Evolutionary conservation across 2,113 vertebrate species (phyloP).

Genomic region (Hyperopisus bebe): DNA sequence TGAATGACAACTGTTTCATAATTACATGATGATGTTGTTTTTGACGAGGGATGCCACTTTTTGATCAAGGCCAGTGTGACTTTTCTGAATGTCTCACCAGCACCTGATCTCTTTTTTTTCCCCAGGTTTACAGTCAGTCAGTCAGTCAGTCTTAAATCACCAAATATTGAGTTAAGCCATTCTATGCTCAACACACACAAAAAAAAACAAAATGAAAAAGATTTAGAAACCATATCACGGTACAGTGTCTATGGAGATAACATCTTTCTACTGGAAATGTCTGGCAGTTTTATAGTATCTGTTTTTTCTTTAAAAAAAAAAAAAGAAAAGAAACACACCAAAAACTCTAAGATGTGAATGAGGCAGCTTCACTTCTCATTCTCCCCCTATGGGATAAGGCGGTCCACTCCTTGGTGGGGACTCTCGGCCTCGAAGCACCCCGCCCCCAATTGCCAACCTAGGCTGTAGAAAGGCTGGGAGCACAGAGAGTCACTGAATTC

Average conservation of each 20-base stretch:
- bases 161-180: not conserved
- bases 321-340: slow-evolving; percentile 53
- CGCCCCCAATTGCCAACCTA: not conserved
- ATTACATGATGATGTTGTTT: not conserved
- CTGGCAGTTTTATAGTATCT: slow-evolving; percentile 48
- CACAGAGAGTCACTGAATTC: slow-evolving; percentile 38
- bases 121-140: not conserved
- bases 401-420: slow-evolving; percentile 57
- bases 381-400: slow-evolving; percentile 51
- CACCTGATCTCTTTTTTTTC: not conserved
- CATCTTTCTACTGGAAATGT: slow-evolving; percentile 21
- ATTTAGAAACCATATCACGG: not conserved
- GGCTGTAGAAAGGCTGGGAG: slow-evolving; percentile 12
- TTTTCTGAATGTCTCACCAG: not conserved
- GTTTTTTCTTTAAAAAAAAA: too few relatives aligned
- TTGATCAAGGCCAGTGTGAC: not conserved
- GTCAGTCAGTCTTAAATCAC: not conserved
- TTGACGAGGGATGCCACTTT: not conserved
- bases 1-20: not conserved
- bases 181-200: not conserved
- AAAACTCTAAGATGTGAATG: slow-evolving; percentile 52
- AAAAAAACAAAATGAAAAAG: not conserved
- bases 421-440: slow-evolving; percentile 20
- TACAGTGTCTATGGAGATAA: slow-evolving; percentile 10
- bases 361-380: slow-evolving; percentile 61